A percentile compares a stretch with the other conserved stretches of the same genome.
Conservation (phyloP, 1,140 invertebrate genomes). For the Drosophila quadrilineata region DNA sequence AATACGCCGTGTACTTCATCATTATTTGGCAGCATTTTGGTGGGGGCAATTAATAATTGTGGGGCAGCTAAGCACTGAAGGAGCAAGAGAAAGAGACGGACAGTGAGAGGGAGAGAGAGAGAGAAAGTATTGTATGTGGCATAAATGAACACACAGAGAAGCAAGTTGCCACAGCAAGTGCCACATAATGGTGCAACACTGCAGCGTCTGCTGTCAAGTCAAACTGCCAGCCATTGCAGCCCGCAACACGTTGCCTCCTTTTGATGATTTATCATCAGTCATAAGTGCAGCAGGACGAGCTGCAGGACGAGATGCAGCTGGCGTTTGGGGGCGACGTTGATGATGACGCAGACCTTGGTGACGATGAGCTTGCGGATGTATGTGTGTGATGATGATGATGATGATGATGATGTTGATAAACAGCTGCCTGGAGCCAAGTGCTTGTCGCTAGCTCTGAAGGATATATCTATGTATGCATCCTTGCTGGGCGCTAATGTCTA, state of each 20-base stretch:
- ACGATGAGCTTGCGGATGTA: neutral
- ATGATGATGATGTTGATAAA: constrained; percentile 28
- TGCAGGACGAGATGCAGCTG: constrained; percentile 24
- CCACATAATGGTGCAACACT: constrained; percentile 35
- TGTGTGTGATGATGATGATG: neutral
- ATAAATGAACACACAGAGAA: constrained; percentile 5
- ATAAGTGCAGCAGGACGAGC: constrained; percentile 48
- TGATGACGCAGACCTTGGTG: neutral
- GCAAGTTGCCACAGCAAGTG: constrained; percentile 20
- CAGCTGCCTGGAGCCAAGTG: constrained; percentile 48
- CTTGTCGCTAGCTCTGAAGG: constrained; percentile 26
- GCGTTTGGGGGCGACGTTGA: neutral
- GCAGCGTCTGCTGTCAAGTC: constrained; percentile 65
- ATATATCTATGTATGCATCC: constrained; percentile 24
- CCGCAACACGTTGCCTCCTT: constrained; percentile 63
- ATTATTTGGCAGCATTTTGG: constrained; percentile 35
- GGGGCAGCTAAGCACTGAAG: neutral
- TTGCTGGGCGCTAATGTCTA: constrained; percentile 52
- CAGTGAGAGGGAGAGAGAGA: neutral
- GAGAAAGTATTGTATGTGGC: too few species aligned
- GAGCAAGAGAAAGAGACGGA: too few species aligned
- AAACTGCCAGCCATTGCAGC: constrained; percentile 29
- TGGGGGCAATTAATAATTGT: constrained; percentile 21
- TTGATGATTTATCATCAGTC: constrained; percentile 70
- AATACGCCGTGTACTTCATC: constrained; percentile 26